These are phyloP conservation scores for Hyperoodon ampullatus DNA, from an alignment of 2,113 vertebrate genomes.

Conservation along the genomic window DNA sequence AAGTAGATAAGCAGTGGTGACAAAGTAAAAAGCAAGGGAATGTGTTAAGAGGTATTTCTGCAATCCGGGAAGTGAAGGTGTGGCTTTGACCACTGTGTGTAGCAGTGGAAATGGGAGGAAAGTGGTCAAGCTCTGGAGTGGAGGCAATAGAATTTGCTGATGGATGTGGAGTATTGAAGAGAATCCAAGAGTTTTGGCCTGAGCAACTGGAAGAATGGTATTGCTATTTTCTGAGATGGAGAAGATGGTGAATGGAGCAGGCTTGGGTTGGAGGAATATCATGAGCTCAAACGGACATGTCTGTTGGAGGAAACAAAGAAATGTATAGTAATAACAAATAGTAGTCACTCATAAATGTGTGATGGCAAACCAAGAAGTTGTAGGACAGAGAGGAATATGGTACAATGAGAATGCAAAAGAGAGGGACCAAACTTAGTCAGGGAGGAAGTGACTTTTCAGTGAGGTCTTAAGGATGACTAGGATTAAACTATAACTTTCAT, in stretches of 20 bases:
- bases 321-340: not conserved
- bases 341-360: not conserved
- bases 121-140: not conserved
- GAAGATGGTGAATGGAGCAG: not conserved
- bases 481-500: not conserved
- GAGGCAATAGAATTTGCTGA: not conserved
- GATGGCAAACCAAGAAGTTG: not conserved
- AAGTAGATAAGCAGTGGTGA: not conserved
- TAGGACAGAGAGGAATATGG: not conserved
- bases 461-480: not conserved
- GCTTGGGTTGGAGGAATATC: not conserved
- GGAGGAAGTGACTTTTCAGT: constrained; percentile 25
- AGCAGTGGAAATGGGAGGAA: not conserved
- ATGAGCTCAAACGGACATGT: not conserved
- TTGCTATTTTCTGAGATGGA: not conserved
- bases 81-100: not conserved
- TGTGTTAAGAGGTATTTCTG: not conserved
- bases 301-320: constrained; percentile 13
- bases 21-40: not conserved
- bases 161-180: not conserved
- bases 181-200: not conserved
- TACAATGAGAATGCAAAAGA: constrained; percentile 13
- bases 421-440: not conserved
- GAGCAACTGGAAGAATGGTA: not conserved
- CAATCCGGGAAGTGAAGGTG: not conserved